Conservation (phyloP, 2,888 invertebrate genomes). For the Cynaeus angustus region DNA sequence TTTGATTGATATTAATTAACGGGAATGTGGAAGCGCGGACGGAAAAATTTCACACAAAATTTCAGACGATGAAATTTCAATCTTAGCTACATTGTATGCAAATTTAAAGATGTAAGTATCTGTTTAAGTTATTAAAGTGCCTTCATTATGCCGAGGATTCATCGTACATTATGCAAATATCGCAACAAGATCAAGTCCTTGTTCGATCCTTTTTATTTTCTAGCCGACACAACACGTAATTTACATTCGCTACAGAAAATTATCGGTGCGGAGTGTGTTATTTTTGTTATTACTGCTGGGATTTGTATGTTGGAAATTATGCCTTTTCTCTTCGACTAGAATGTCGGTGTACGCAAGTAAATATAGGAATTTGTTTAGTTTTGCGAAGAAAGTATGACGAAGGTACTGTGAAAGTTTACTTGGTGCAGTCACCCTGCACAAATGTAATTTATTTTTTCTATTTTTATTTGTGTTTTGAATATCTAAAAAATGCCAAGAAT, state of each 20-base stretch:
- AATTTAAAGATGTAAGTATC: slow-evolving; percentile 21
- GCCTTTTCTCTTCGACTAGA: not conserved
- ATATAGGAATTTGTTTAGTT: too few species aligned
- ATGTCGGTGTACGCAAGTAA: too few species aligned
- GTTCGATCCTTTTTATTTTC: slow-evolving; percentile 22
- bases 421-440: too few species aligned
- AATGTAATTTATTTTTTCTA: too few species aligned
- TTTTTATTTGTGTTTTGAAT: too few species aligned
- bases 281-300: slow-evolving; percentile 3
- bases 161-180: slow-evolving; percentile 35
- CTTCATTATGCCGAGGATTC: slow-evolving; percentile 18
- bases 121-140: slow-evolving; percentile 30
- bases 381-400: too few species aligned
- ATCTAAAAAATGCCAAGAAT: too few species aligned
- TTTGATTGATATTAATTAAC: not conserved
- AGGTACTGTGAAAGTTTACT: too few species aligned
- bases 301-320: slow-evolving; percentile 1
- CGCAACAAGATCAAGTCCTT: slow-evolving; percentile 25
- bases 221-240: slow-evolving; percentile 19
- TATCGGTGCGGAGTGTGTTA: slow-evolving; percentile 13
- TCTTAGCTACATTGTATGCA: slow-evolving; percentile 22
- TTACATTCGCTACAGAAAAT: slow-evolving; percentile 15
- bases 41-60: slow-evolving; percentile 12
- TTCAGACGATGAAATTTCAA: not conserved
- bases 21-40: slow-evolving; percentile 3